Conservation (phyloP, 2,797 vertebrate genomes). For the Pempheris klunzingeri region DNA sequence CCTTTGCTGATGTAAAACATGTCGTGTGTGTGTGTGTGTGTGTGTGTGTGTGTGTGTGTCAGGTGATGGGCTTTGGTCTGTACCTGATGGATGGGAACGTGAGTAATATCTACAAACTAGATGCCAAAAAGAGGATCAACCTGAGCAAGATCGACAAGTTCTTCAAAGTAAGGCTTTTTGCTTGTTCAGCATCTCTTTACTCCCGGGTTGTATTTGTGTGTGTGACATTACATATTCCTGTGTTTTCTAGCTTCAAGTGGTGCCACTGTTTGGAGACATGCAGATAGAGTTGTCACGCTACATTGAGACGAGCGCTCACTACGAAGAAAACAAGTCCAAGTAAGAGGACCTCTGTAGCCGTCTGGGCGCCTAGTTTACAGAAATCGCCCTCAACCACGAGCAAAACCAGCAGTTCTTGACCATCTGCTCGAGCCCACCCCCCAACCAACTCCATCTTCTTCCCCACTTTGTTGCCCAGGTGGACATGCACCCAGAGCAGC, state of each 20-base stretch:
- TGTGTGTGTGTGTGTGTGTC: slow-evolving; percentile 42
- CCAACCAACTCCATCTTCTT: neutral
- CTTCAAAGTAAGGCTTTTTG: slow-evolving; percentile 87
- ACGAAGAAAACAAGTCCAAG: slow-evolving; percentile 99
- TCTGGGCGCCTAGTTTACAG: neutral
- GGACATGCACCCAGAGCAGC: slow-evolving; percentile 99
- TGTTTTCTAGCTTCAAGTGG: slow-evolving; percentile 92
- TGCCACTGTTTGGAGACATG: slow-evolving; percentile 98
- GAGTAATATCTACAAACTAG: slow-evolving; percentile 98
- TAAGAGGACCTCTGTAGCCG: slow-evolving; percentile 66
- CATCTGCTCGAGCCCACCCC: slow-evolving; percentile 16
- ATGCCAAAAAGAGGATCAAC: slow-evolving; percentile 99
- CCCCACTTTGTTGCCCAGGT: slow-evolving; percentile 85
- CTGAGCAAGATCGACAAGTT: slow-evolving; percentile 98
- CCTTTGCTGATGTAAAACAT: slow-evolving; percentile 26
- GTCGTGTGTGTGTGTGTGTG: slow-evolving; percentile 17
- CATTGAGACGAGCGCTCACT: slow-evolving; percentile 98
- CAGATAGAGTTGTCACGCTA: slow-evolving; percentile 98
- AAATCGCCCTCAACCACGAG: neutral
- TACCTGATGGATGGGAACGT: slow-evolving; percentile 97
- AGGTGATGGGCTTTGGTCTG: slow-evolving; percentile 99
- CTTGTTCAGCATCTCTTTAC: slow-evolving; percentile 11
- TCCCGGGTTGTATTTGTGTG: slow-evolving; percentile 33
- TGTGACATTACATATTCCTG: neutral
- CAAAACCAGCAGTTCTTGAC: slow-evolving; percentile 1